Conservation (phyloP, 2,797 vertebrate genomes). For the Enteromius afrohamiltoni region DNA sequence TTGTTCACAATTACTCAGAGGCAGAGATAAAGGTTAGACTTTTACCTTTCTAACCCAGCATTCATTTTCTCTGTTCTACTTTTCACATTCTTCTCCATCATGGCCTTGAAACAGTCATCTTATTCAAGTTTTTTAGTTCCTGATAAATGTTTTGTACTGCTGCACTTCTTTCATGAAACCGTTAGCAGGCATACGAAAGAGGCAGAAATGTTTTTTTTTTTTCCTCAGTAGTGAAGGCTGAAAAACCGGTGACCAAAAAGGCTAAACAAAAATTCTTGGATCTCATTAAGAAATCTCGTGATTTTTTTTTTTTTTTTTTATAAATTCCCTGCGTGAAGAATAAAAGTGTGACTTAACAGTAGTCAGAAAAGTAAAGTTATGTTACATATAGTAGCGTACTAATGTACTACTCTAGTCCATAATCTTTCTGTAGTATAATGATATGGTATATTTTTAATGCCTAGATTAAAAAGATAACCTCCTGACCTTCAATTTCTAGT, state of each 20-base stretch:
- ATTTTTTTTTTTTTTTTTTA: not conserved
- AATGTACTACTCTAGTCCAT: not conserved
- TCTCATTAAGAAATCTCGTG: not conserved
- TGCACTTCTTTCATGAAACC: not conserved
- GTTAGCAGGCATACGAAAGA: not conserved
- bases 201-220: not conserved
- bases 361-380: not conserved
- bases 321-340: not conserved
- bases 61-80: conserved; percentile 28
- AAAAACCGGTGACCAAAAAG: not conserved
- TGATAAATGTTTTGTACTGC: not conserved
- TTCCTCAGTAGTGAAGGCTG: not conserved
- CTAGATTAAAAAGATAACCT: not conserved
- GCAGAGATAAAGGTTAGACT: conserved; percentile 91
- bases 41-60: conserved; percentile 23
- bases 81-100: not conserved
- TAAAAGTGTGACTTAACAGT: not conserved
- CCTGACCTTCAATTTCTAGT: not conserved
- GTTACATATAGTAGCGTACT: too few species aligned
- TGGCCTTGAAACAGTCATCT: not conserved
- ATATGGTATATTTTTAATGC: not conserved
- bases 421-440: not conserved
- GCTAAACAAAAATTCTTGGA: not conserved
- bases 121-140: not conserved
- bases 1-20: conserved; percentile 95